Percentiles rank a stretch among this genome's conserved stretches.
phyloP scores from a whole-genome alignment of 2,113 vertebrate species.

The Raja brachyura region DNA sequence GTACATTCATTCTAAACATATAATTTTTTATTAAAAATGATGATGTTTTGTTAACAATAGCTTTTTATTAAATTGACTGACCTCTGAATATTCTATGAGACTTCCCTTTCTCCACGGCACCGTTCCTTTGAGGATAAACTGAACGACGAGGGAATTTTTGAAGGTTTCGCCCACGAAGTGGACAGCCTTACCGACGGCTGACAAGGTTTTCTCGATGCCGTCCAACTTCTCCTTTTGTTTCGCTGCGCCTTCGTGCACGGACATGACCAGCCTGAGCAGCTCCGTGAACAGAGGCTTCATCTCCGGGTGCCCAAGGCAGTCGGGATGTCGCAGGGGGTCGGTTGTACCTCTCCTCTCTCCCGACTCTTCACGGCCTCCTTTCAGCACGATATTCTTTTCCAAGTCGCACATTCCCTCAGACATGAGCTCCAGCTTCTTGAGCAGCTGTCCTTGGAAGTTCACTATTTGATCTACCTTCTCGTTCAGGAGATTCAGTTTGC shows the following conservation, averaged over 20 bases:
- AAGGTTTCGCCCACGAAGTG: slow-evolving; percentile 62
- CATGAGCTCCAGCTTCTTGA: slow-evolving; percentile 60
- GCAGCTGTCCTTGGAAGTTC: slow-evolving; percentile 61
- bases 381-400: slow-evolving; percentile 55
- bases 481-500: slow-evolving; percentile 60
- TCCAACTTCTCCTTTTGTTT: slow-evolving; percentile 64
- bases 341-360: neutral
- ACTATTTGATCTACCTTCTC: slow-evolving; percentile 68
- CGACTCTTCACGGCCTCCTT: slow-evolving; percentile 31
- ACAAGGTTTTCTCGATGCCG: slow-evolving; percentile 63
- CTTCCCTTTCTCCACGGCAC: slow-evolving; percentile 64
- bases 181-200: slow-evolving; percentile 64
- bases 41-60: neutral
- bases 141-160: slow-evolving; percentile 69
- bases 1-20: neutral
- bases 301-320: slow-evolving; percentile 41
- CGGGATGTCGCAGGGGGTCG: neutral
- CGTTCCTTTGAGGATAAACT: slow-evolving; percentile 65
- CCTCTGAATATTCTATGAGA: slow-evolving; percentile 57
- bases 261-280: slow-evolving; percentile 60
- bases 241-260: slow-evolving; percentile 54
- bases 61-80: slow-evolving; percentile 50
- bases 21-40: too few species aligned
- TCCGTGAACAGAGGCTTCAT: slow-evolving; percentile 54
- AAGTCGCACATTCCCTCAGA: slow-evolving; percentile 57